Base-by-base conservation (phyloP, 1,140 invertebrate genomes). In the Apolygus lucorum region DNA sequence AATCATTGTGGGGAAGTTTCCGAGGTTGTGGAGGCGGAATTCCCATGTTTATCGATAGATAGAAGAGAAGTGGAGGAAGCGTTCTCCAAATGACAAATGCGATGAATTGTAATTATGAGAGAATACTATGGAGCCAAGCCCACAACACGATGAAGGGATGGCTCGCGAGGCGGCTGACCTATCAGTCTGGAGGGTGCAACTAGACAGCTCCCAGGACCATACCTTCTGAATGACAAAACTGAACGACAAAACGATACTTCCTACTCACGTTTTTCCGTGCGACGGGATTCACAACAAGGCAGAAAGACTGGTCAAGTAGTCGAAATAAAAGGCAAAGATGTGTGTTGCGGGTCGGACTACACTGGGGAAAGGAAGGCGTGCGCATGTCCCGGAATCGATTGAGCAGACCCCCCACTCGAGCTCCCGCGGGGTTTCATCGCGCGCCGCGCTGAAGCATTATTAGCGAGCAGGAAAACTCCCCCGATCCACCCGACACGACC, bases 261-360 rank as follows among this genome's bases (percentile, higher is more conserved):
- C 13, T 59, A 59, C 54, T 59, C 22, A 59, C 54, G 54, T 59
- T 59, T 59, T 59, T 59, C 8, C 2, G 4, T 8, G 54, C 4
- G 54, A 59, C 8, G 17, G 22, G 54, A 59, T 59, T 59, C n/a
- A n/a, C n/a, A n/a, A n/a, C n/a, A 21, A 59, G 54, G 54, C 54
- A 59, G 54, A 59, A 42, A 42, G 34, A 8, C 34, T 42, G 34
- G 34, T 42, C 34, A 42, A 42, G 54, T 13, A 59, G 54, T 11
- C 4, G 54, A 59, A 59, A 59, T 59, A 59, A 59, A 59, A 59
- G 8, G 54, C 22, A 59, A 13, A n/a, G 54, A 21, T 17, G 54
- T 59, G 54, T 59, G 54, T 59, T 59, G 54, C 54, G 54, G 54
- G 54, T 59, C 22, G 54, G 54, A 59, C 54, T 59, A 59, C 22